Conservation (phyloP, 92 coral and sea anemone genomes). For the Virgularia gustaviana region DNA sequence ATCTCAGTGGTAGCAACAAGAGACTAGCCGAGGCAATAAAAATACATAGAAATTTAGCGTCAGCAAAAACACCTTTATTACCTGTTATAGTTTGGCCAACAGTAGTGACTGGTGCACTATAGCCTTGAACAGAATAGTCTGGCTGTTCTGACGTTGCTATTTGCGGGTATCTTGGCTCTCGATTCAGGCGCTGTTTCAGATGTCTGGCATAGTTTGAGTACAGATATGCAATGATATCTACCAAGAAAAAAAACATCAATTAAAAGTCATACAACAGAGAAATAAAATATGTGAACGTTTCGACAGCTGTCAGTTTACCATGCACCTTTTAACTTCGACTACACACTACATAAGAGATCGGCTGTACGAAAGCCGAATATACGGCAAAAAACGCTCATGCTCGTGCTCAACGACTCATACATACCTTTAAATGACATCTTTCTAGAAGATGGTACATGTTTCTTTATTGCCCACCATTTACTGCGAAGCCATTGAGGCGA, state of each 20-base stretch:
- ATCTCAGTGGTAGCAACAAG: too few species aligned
- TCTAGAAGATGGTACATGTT: constrained; percentile 66
- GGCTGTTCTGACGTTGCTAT: constrained; percentile 7
- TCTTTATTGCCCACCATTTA: constrained; percentile 98
- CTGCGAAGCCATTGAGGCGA: constrained; percentile 99
- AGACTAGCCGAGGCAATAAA: too few species aligned
- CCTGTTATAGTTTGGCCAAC: constrained; percentile 36
- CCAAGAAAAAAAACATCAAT: neutral
- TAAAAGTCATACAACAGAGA: too few species aligned
- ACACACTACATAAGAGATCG: too few species aligned
- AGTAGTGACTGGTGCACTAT: constrained; percentile 11
- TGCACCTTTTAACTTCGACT: too few species aligned
- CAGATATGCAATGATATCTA: constrained; percentile 26
- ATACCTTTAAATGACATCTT: constrained; percentile 65
- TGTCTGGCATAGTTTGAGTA: constrained; percentile 23
- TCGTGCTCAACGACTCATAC: neutral
- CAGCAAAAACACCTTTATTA: neutral
- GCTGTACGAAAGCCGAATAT: too few species aligned
- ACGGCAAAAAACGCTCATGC: too few species aligned
- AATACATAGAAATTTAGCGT: too few species aligned
- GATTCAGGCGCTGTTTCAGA: constrained; percentile 21
- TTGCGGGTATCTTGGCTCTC: constrained; percentile 13
- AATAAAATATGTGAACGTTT: too few species aligned
- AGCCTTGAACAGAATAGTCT: too few species aligned
- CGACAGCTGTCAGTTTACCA: too few species aligned